A percentile compares a stretch with the other conserved stretches of the same genome.
Conservation (phyloP, 2,888 invertebrate genomes). For the Pheosia tremula region DNA sequence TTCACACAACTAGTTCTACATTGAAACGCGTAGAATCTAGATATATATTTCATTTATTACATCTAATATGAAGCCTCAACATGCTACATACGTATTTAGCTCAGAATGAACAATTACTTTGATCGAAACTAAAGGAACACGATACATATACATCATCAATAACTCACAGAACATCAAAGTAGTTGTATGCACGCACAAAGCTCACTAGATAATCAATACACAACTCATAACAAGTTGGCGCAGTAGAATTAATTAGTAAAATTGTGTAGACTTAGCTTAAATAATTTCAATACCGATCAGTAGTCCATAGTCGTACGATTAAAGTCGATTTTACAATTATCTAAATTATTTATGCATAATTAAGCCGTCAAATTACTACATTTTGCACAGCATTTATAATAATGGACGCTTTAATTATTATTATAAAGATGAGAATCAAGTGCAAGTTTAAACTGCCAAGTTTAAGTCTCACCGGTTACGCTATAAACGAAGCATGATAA, state of each 20-base stretch:
- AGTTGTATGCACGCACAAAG: slow-evolving; percentile 53
- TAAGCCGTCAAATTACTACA: not conserved
- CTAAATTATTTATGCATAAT: not conserved
- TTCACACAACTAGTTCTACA: slow-evolving; percentile 1
- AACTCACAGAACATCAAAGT: slow-evolving; percentile 41
- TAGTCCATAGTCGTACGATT: slow-evolving; percentile 1
- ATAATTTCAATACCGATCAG: slow-evolving; percentile 9
- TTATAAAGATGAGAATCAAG: not conserved
- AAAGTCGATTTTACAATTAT: slow-evolving; percentile 13
- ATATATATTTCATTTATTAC: slow-evolving; percentile 29
- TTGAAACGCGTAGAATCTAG: slow-evolving; percentile 32
- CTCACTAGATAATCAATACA: slow-evolving; percentile 38
- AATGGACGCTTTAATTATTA: not conserved
- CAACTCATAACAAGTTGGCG: slow-evolving; percentile 24
- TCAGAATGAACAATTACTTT: slow-evolving; percentile 43
- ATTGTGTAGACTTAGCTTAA: slow-evolving; percentile 24
- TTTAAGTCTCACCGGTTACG: not conserved
- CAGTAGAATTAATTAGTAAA: slow-evolving; percentile 28
- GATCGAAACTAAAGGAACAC: slow-evolving; percentile 27
- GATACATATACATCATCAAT: slow-evolving; percentile 22
- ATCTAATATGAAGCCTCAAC: slow-evolving; percentile 13
- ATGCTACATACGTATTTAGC: slow-evolving; percentile 13
- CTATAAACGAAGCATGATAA: not conserved
- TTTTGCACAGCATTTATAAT: not conserved
- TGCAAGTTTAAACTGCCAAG: not conserved